A percentile compares a stretch with the other conserved stretches of the same genome.
Conservation (phyloP, 2,888 invertebrate genomes). For the Nephrocerus scutellatus region DNA sequence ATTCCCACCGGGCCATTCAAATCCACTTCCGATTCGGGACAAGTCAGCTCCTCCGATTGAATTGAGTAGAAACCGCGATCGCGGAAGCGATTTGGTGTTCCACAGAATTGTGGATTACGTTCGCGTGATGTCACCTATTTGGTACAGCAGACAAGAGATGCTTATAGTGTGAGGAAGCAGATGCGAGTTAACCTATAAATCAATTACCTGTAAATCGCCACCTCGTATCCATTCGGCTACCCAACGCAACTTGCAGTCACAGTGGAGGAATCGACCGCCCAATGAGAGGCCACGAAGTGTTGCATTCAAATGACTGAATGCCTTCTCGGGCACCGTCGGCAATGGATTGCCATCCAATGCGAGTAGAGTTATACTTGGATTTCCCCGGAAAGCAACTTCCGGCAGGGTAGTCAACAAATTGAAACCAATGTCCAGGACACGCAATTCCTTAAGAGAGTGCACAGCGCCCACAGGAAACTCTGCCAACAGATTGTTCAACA, state of each 20-base stretch:
- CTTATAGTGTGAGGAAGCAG: neutral
- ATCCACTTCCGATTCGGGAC: constrained; percentile 53
- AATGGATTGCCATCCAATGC: constrained; percentile 89
- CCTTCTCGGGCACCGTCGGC: constrained; percentile 71
- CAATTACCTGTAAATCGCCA: constrained; percentile 68
- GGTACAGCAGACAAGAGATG: neutral
- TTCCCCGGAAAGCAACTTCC: constrained; percentile 68
- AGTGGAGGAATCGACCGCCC: constrained; percentile 80
- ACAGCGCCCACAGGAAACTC: constrained; percentile 81
- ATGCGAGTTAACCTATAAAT: neutral
- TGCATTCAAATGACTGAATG: constrained; percentile 70
- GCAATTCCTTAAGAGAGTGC: constrained; percentile 66
- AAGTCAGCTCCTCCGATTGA: constrained; percentile 66
- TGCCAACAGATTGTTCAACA: constrained; percentile 79
- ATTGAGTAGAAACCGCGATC: constrained; percentile 83
- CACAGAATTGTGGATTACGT: constrained; percentile 87
- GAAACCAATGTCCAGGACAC: constrained; percentile 87
- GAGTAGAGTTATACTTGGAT: constrained; percentile 76
- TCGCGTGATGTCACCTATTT: constrained; percentile 81
- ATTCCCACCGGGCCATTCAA: constrained; percentile 45
- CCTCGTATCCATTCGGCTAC: constrained; percentile 84
- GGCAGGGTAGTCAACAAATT: constrained; percentile 80
- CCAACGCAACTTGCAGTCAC: constrained; percentile 84
- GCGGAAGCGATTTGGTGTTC: constrained; percentile 70
- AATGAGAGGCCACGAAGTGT: constrained; percentile 79